Base-by-base conservation (phyloP, 2,888 invertebrate species). In the Suillia variegata region DNA sequence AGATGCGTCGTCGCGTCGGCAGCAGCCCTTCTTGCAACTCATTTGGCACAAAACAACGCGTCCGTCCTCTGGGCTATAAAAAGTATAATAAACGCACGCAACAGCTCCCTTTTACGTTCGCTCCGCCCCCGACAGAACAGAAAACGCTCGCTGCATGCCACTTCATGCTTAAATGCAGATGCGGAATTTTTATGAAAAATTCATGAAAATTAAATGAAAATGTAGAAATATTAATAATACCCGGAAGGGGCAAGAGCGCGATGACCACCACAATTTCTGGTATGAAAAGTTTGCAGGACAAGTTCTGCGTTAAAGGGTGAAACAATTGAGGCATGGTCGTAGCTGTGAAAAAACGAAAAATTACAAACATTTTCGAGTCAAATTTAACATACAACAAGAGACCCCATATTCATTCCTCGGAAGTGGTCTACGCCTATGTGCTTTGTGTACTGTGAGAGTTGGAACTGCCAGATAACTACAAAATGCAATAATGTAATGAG, bases 401-500 rank as follows among this genome's bases (percentile, higher is more conserved):
- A n/a, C n/a, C n/a, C n/a, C n/a, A n/a, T n/a, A n/a, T n/a, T n/a
- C n/a, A n/a, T n/a, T n/a, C n/a, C n/a, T n/a, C n/a, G n/a, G n/a
- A n/a, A n/a, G n/a, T n/a, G n/a, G n/a, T n/a, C n/a, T n/a, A n/a
- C n/a, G n/a, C n/a, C n/a, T n/a, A n/a, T n/a, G n/a, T n/a, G n/a
- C n/a, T n/a, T n/a, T n/a, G n/a, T n/a, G n/a, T n/a, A n/a, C n/a
- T n/a, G n/a, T n/a, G n/a, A n/a, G n/a, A n/a, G n/a, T n/a, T n/a
- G n/a, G n/a, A n/a, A n/a, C n/a, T n/a, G n/a, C n/a, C n/a, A n/a
- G 20, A 17, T 21, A 15, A 71, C 63, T 67, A 67, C 68, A 64
- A 70, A 76, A 69, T 74, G 75, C 70, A 74, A 76, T 76, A 74
- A 75, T 67, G 70, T 75, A 75, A 75, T 70, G 75, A 76, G 74